phyloP scores from a whole-genome alignment of 23 tunicate species.

The Clavelina lepadiformis region DNA sequence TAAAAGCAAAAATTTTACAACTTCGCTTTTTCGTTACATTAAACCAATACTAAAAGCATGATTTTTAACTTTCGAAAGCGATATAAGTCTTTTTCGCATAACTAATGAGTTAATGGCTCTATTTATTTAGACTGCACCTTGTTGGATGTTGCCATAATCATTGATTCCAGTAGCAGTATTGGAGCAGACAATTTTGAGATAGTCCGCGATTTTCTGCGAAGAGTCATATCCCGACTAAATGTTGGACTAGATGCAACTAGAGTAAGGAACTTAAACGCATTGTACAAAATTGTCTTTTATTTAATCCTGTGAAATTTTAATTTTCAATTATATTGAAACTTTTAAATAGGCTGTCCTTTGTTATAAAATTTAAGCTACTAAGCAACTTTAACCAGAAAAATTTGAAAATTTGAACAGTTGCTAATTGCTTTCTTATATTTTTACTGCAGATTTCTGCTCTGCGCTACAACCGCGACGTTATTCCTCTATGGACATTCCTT shows the following conservation, averaged over 20 bases:
- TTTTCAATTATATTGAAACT: not conserved
- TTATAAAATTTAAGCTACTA: no score
- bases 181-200: slow-evolving; percentile 46
- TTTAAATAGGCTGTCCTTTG: not conserved
- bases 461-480: slow-evolving; percentile 62
- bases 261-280: no score
- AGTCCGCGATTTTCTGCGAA: slow-evolving; percentile 47
- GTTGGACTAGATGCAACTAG: slow-evolving; percentile 63
- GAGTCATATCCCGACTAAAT: slow-evolving; percentile 19
- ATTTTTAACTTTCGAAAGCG: not conserved
- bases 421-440: not conserved
- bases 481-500: slow-evolving; percentile 54
- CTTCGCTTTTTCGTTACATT: no score
- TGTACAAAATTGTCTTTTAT: not conserved
- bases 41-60: no score
- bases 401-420: no score
- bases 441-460: slow-evolving; percentile 67
- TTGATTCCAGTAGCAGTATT: slow-evolving; percentile 90
- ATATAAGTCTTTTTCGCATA: not conserved
- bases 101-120: no score
- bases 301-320: not conserved
- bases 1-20: no score
- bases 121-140: slow-evolving; percentile 48
- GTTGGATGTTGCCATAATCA: slow-evolving; percentile 60
- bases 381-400: no score